Percentiles rank a stretch among this genome's conserved stretches.
Conservation (phyloP, 2,113 vertebrate species). For the Ceyx margarethae region DNA sequence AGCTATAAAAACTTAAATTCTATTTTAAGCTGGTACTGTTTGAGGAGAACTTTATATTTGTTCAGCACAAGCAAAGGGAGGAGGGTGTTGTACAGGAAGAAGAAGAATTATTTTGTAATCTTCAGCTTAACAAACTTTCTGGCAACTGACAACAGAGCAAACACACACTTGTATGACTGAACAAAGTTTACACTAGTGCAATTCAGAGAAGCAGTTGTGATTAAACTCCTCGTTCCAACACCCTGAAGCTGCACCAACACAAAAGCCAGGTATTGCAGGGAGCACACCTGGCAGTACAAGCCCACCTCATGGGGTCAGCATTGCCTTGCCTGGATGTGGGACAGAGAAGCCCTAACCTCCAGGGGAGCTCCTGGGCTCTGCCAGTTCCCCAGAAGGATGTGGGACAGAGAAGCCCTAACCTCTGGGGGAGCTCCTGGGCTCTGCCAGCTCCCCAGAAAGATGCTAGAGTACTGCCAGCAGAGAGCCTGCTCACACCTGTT, state of each 20-base stretch:
- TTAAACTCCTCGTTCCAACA: not conserved
- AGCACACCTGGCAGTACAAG: not conserved
- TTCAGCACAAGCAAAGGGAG: not conserved
- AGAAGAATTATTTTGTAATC: not conserved
- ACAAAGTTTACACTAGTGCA: not conserved
- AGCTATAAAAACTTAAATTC: not conserved
- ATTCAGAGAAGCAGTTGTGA: not conserved
- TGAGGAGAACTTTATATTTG: not conserved
- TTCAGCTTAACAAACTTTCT: not conserved
- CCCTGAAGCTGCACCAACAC: not conserved
- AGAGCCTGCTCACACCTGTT: not conserved
- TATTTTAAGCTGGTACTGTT: not conserved
- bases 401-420: not conserved
- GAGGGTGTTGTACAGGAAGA: not conserved
- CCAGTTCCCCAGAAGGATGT: not conserved
- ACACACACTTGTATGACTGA: not conserved
- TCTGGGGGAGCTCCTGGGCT: fast-evolving
- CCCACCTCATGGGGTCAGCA: not conserved
- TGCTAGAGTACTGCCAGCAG: fast-evolving
- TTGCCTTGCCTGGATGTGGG: too few relatives aligned
- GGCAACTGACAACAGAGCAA: not conserved
- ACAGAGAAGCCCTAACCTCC: not conserved
- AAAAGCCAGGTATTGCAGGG: not conserved
- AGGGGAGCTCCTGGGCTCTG: fast-evolving
- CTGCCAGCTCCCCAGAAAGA: not conserved